A percentile compares a stretch with the other conserved stretches of the same genome.
Evolutionary conservation across 2,888 invertebrate genomes (phyloP).

Genomic region (Rhaphigaster nebulosa): DNA sequence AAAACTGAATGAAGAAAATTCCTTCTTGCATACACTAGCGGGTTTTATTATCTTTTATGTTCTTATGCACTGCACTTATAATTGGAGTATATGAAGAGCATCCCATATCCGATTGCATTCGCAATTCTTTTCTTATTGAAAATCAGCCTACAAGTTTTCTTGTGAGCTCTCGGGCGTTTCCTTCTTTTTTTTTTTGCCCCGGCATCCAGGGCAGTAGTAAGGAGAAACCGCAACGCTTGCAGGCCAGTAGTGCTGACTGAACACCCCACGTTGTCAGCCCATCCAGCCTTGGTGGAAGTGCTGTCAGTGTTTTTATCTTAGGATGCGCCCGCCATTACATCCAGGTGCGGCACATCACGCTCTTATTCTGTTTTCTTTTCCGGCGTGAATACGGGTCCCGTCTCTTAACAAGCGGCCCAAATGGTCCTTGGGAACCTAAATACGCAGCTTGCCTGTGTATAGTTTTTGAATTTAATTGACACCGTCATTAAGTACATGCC

Average conservation of each 20-base stretch:
- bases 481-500: not conserved
- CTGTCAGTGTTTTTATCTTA: not conserved
- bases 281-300: not conserved
- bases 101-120: too few species aligned
- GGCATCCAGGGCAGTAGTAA: conserved; percentile 27
- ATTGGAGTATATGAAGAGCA: too few species aligned
- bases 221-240: conserved; percentile 33
- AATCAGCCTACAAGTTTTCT: not conserved
- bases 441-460: not conserved
- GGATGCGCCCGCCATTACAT: not conserved
- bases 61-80: too few species aligned
- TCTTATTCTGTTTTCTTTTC: not conserved
- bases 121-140: not conserved
- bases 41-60: too few species aligned
- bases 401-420: not conserved
- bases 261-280: not conserved
- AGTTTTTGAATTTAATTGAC: not conserved
- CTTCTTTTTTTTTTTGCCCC: not conserved
- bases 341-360: not conserved
- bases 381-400: not conserved
- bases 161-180: not conserved
- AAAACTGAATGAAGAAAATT: not conserved
- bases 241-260: not conserved
- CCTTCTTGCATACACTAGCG: not conserved
- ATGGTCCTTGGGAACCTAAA: not conserved